These are phyloP conservation scores for Drosophila bunnanda DNA, from an alignment of 2,888 invertebrate genomes.

Conservation along the genomic window DNA sequence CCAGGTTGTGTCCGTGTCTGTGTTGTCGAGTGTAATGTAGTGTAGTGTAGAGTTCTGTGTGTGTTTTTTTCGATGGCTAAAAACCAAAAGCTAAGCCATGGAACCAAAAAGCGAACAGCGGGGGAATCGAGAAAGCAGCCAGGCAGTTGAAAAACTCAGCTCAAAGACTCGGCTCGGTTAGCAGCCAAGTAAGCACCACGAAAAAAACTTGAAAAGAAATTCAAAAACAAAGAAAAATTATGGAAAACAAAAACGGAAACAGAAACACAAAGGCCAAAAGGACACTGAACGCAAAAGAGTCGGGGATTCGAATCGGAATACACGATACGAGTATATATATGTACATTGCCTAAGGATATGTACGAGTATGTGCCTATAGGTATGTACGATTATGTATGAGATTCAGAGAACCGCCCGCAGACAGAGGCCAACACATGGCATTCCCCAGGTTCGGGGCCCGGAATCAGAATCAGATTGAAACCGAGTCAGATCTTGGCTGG, in stretches of 20 bases:
- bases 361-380: constrained; percentile 23
- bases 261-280: constrained; percentile 12
- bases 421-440: constrained; percentile 53
- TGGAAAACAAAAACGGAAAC: constrained; percentile 5
- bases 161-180: constrained; percentile 35
- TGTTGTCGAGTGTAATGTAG: constrained; percentile 8
- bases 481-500: background rate
- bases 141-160: constrained; percentile 51
- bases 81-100: constrained; percentile 67
- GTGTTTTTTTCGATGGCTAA: constrained; percentile 47
- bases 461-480: background rate
- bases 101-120: constrained; percentile 42
- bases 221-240: background rate
- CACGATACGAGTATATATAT: constrained; percentile 32
- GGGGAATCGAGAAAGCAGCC: constrained; percentile 56
- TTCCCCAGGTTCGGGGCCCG: constrained; percentile 1
- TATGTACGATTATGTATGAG: constrained; percentile 40
- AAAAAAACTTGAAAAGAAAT: constrained; percentile 1
- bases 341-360: constrained; percentile 27
- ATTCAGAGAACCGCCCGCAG: constrained; percentile 49
- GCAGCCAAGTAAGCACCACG: constrained; percentile 14
- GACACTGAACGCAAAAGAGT: constrained; percentile 14
- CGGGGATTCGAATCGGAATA: constrained; percentile 17
- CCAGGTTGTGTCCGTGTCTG: background rate
- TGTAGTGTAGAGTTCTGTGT: constrained; percentile 15